Conservation (phyloP, 2,113 vertebrate species). For the Variabilichromis moorii region DNA sequence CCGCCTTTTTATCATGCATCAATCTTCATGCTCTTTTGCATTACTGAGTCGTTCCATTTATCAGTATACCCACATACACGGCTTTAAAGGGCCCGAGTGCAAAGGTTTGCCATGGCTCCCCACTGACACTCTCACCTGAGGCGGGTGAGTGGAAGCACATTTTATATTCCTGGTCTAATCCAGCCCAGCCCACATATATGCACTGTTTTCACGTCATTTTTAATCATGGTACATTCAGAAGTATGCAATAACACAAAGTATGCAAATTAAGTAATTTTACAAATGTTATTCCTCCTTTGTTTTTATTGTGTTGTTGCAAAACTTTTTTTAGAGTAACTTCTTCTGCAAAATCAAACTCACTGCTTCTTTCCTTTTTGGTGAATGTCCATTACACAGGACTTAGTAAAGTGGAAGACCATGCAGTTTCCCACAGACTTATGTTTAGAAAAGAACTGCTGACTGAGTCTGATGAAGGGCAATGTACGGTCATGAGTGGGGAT, state of each 20-base stretch:
- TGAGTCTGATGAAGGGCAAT: neutral
- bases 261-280: neutral
- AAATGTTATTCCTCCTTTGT: neutral
- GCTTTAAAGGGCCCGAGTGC: neutral
- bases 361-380: constrained; percentile 15
- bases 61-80: neutral
- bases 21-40: neutral
- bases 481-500: neutral
- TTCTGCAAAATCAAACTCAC: neutral
- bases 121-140: neutral
- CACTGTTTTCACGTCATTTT: neutral
- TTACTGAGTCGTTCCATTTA: neutral
- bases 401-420: constrained; percentile 7
- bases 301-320: neutral
- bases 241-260: neutral
- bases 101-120: neutral
- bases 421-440: constrained; percentile 74
- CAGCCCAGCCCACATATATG: neutral
- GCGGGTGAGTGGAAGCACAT: neutral
- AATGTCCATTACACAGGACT: constrained; percentile 62
- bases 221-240: fast-evolving
- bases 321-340: neutral
- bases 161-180: neutral
- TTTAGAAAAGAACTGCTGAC: constrained; percentile 2
- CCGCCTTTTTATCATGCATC: neutral